Evolutionary conservation across 2,113 vertebrate genomes (phyloP), one percentile per base, ranked within the genome.

Genomic region (Stegastes partitus): DNA sequence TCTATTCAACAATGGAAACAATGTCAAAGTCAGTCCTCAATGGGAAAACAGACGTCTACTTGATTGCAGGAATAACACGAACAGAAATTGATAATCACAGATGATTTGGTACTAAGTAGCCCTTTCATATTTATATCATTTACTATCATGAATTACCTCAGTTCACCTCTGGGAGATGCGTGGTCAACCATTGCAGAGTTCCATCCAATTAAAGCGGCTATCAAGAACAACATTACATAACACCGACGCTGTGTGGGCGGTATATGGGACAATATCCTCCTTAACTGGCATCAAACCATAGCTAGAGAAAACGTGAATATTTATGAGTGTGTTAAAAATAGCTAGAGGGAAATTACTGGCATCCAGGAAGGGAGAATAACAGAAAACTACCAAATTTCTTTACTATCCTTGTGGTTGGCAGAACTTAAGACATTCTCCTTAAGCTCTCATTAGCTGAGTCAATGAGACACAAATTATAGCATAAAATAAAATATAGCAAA

Each of bases 241-340:
- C 4, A 9, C 19, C 7, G 21, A n/a, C 3, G n/a, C 47, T 10
- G 47, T 47, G 18, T 47, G 2, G 15, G 15, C 2, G 5, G 1
- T 21, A n/a, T 50, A 50, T 21, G 47, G 16, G 47, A 45, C 5
- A 12, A 11, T 9, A 45, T 2, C 37, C 62, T 57, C 28, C 8
- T 23, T 18, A 64, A 44, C 34, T 45, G 49, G 68, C 21, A 72
- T 26, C 21, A 39, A 31, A 47, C 3, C 14, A 22, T 15, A 22
- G n/a, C n/a, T 9, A 4, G 58, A 42, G 10, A 21, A 23, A 3
- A 26, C 16, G 15, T 59, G 21, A 2, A 49, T 37, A 51, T 61
- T 61, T 26, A 55, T 55, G 22, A 55, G 22, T 7, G 25, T n/a
- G 56, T 68, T 62, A 7, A 15, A 66, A 39, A 71, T 39, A 71